These are phyloP conservation scores for Karalla daura DNA, from an alignment of 2,797 vertebrate genomes.

Conservation along the genomic window DNA sequence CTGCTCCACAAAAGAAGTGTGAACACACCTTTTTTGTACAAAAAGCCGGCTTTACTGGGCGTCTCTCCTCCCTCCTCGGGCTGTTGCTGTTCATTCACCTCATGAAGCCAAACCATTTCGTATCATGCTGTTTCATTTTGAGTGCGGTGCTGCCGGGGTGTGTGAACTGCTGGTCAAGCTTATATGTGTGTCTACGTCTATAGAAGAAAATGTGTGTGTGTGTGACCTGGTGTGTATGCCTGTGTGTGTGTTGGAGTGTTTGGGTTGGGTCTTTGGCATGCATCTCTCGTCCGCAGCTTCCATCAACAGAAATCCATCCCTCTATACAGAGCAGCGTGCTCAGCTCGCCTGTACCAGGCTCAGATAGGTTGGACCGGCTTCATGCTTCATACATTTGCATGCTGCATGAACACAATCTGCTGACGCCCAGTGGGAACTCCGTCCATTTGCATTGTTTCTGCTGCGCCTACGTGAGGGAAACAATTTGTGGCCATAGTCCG, in stretches of 20 bases:
- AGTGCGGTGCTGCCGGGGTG: conserved; percentile 34
- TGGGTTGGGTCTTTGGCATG: conserved; percentile 63
- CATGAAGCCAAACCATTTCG: conserved; percentile 66
- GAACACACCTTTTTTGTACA: conserved; percentile 56
- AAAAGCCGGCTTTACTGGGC: conserved; percentile 40
- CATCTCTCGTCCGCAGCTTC: conserved; percentile 55
- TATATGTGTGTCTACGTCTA: conserved; percentile 10
- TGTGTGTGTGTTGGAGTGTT: too few relatives aligned
- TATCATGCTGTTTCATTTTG: conserved; percentile 59
- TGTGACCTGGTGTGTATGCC: conserved; percentile 22
- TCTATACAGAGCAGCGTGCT: conserved; percentile 54
- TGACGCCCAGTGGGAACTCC: conserved; percentile 58
- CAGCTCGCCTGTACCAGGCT: conserved; percentile 35
- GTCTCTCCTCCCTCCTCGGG: conserved; percentile 44
- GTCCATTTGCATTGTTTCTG: conserved; percentile 71
- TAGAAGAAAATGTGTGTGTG: conserved; percentile 17
- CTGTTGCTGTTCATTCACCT: conserved; percentile 61
- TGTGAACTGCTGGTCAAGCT: conserved; percentile 47
- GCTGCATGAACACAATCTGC: conserved; percentile 78
- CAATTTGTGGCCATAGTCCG: conserved; percentile 50
- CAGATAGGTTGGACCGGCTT: conserved; percentile 51
- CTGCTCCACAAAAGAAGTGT: conserved; percentile 63
- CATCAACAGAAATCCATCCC: conserved; percentile 67
- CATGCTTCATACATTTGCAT: conserved; percentile 72
- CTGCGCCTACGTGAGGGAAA: conserved; percentile 28